Evolutionary conservation across 1,140 invertebrate species (phyloP), one percentile per base, ranked within the genome.

Genomic region (Heliconius himera): DNA sequence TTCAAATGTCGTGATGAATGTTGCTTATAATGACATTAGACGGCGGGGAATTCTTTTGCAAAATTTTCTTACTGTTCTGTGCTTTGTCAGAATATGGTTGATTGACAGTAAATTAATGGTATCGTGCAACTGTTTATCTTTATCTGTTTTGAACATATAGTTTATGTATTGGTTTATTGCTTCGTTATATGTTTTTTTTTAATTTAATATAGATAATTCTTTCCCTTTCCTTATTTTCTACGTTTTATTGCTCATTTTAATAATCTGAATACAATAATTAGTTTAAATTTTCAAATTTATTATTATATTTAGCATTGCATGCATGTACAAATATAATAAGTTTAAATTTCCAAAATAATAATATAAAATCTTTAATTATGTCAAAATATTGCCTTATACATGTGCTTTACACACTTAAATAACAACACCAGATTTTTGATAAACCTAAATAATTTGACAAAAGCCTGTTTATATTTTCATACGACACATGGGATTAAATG

Each of bases 1-100:
- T 85, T 80, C 72, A 81, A 82, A 82, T 79, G 80, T 84, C 80
- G 78, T 81, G 80, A 81, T 76, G 66, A 79, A 84, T 84, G 77
- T 78, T 79, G 73, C 75, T 73, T 76, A 76, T 79, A 66, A 73
- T 66, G 75, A n/a, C 73, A 29, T 76, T 74, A 66, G 36, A 79
- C 56, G 77, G 49, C 33, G 77, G 33, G 70, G 33, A 72, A 78
- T 73, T 78, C 66, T 72, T 73, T 73, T 73, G 33, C 54, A 51
- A 36, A 16, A 74, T 74, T 74, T 74, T 74, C 46, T 51, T 41
- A 18, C 54, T 22, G 33, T 38, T 72, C 70, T 66, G 70, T 72
- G 13, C 0, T 66, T 73, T 29, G 60, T 66, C 60, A 66, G 70
- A 11, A 72, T 20, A 41, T 72, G 36, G 36, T 41, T 72, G 70